Base-by-base conservation (phyloP, 2,888 invertebrate species). In the Pinctada fucata region DNA sequence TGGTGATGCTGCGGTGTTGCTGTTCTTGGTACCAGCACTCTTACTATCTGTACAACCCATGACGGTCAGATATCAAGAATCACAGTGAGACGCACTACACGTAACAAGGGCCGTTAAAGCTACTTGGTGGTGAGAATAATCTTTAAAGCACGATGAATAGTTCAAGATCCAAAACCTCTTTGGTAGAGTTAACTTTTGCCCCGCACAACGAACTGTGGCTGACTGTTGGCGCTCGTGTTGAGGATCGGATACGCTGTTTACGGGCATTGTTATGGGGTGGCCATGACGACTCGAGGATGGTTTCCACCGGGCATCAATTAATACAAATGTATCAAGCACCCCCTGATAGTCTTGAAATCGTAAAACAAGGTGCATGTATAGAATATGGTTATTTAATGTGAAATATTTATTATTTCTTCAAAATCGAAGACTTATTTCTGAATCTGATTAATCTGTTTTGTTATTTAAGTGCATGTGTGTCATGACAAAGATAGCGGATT, bases 21-120 rank as follows among this genome's bases (percentile, higher is more conserved):
- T 31, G 31, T 31, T 31, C 31, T 31, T 31, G 31, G 31, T 31
- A n/a, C 49, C 50, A 49, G 52, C 58, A 31, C 72, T 45, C 58
- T 72, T 72, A 52, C 72, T 72, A 58, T 72, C 58, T 50, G 13
- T 58, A 58, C 72, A 72, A 2, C 72, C 72, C 72, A 72, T 72
- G 31, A 31, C 31, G 31, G 31, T 31, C 31, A 31, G 31, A 31
- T 31, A 31, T 31, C 31, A 31, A 31, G 31, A 31, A 31, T 31
- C 31, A 31, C 31, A 31, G 31, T 31, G 31, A 31, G 31, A 31
- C 31, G 31, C 31, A 31, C 31, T 31, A 31, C 31, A 31, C 31
- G 31, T 31, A 31, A 31, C 31, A 31, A 31, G 31, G 31, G 31
- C 31, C 31, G 31, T 31, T 31, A 31, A 31, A 31, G 31, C 31